Evolutionary conservation across 1,140 invertebrate genomes (phyloP), one percentile per base, ranked within the genome.

Genomic region (Drosophila navojoa): DNA sequence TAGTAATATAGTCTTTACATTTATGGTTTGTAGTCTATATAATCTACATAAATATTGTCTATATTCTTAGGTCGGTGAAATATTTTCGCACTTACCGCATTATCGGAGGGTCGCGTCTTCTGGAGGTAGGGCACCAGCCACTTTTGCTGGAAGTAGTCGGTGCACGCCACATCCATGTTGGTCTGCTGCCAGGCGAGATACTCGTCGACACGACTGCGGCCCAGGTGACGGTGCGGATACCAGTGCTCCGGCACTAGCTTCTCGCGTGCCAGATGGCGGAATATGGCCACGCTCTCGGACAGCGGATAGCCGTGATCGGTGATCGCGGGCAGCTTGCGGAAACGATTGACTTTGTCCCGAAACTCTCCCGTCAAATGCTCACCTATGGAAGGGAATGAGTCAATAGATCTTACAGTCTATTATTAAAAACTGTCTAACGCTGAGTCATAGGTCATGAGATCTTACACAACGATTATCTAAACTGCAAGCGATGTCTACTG

Each of bases 161-260:
- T 93, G 85, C 95, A 96, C 77, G 94, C 92, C 1, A 94, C 76
- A 71, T 96, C 93, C 1, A 95, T 94, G 72, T 96, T 96, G 7
- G 94, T 81, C 90, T 98, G 97, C 74, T 98, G 97, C 97, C 97
- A 98, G 91, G 96, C 95, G 42, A 97, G 91, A 81, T 95, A 98
- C 91, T 98, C 96, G 80, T 98, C 96, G 11, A 97, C 94, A 68
- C 93, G 93, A 1, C 96, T 96, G 84, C 95, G 94, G 13, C 91
- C 76, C 71, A 95, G 92, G 11, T 92, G 93, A 45, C 96, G 94
- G 50, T 93, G 93, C 4, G 97, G 96, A 92, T 96, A 98, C 94
- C 95, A 96, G 57, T 96, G 93, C 77, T 96, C 94, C 13, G 93
- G 92, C 45, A 94, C 92, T 0, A 94, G 76, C 68, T 93, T 93